phyloP scores from a whole-genome alignment of 2,113 vertebrate genomes.

The Sclerurus mexicanus region DNA sequence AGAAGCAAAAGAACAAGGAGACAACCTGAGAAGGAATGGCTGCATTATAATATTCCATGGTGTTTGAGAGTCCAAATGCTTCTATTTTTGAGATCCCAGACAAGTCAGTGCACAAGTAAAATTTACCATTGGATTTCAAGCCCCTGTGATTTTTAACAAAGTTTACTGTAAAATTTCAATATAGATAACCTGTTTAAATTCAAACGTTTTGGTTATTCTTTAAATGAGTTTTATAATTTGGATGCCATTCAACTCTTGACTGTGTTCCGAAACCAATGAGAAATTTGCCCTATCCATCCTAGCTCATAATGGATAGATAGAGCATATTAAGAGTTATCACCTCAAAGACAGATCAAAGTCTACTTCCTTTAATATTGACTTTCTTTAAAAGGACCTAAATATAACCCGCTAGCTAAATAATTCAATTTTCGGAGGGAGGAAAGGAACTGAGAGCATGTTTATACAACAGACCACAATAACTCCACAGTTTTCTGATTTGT shows the following conservation, averaged over 20 bases:
- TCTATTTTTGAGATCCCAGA: neutral
- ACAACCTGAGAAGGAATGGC: neutral
- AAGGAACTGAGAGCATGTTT: conserved; percentile 13
- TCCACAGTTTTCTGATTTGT: neutral
- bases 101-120: neutral
- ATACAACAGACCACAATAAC: conserved; percentile 24
- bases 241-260: conserved; percentile 8
- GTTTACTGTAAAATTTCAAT: neutral
- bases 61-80: neutral
- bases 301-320: conserved; percentile 45
- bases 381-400: conserved; percentile 67
- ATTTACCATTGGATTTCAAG: neutral
- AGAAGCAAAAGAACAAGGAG: neutral
- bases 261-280: neutral
- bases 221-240: neutral
- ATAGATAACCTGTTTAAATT: neutral
- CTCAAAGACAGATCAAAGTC: conserved; percentile 57
- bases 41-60: neutral
- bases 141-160: neutral
- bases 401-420: conserved; percentile 55
- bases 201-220: neutral
- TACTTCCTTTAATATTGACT: conserved; percentile 62
- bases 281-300: conserved; percentile 34
- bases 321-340: conserved; percentile 62
- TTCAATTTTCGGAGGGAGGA: conserved; percentile 10